Conservation (phyloP, 2,888 invertebrate genomes). For the Amiota mariae region DNA sequence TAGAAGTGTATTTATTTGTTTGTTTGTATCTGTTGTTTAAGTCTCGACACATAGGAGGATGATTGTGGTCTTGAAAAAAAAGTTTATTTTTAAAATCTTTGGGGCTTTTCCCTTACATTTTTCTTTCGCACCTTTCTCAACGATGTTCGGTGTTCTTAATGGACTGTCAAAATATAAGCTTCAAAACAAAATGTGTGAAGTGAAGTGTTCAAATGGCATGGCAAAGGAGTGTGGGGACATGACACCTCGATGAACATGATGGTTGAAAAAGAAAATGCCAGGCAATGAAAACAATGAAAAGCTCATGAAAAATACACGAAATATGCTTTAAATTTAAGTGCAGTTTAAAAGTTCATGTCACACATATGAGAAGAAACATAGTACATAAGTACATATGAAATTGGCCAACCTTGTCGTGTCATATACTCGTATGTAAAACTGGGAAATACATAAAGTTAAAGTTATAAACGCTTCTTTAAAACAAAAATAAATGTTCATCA, state of each 20-base stretch:
- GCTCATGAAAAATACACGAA: neutral
- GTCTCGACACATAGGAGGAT: neutral
- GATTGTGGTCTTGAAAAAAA: neutral
- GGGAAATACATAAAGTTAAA: too few species aligned
- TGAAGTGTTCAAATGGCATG: constrained; percentile 10
- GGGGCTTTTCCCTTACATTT: neutral
- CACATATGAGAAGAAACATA: too few species aligned
- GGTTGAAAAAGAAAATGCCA: neutral
- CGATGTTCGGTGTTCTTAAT: constrained; percentile 9
- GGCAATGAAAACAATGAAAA: neutral
- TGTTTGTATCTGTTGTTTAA: neutral
- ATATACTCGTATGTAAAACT: too few species aligned
- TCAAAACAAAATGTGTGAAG: constrained; percentile 19
- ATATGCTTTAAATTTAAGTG: neutral
- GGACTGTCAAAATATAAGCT: constrained; percentile 9
- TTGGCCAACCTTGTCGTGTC: too few species aligned
- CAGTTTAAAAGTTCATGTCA: constrained; percentile 1
- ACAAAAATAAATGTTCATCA: too few species aligned
- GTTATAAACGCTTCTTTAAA: too few species aligned
- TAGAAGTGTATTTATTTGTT: neutral
- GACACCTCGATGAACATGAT: neutral
- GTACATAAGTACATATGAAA: too few species aligned
- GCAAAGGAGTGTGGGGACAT: neutral
- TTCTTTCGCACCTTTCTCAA: constrained; percentile 22
- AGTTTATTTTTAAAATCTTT: neutral